Evolutionary conservation across 2,113 vertebrate species (phyloP), one percentile per base, ranked within the genome.

Genomic region (Antennarius striatus): DNA sequence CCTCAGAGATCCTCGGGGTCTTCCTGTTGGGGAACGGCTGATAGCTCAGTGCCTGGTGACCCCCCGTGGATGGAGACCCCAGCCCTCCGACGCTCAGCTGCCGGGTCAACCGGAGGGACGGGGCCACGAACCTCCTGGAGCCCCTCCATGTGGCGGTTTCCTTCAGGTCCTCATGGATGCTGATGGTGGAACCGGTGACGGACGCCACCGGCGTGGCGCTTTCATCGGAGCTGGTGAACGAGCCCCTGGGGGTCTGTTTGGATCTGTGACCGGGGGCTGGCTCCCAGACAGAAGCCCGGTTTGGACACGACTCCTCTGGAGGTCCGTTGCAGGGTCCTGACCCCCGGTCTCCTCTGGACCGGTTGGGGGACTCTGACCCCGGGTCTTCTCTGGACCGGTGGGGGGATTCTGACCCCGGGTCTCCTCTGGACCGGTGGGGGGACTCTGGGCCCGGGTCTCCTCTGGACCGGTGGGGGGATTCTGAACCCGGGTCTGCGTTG

Each of bases 21-120:
- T 92, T 94, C 69, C 83, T 92, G 52, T 80, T 92, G 1, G 94
- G 93, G 71, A 95, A 95, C 6, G 93, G 93, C 58, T 94, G 93
- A 58, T 93, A 92, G 56, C 89, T 63, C 15, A 56, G 56, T 66
- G 63, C 50, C 46, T 81, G 49, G 85, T 80, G 16, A 71, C 72
- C 48, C 79, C 56, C 32, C 8, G 46, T 10, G 9, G 42, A 4
- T 69, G 62, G 49, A 0, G 55, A 40, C 39, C 39, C 51, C 8
- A 79, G 36, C 11, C 78, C 81, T 13, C 67, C 56, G 3, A 84
- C 53, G 14, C 79, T 83, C 7, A 74, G 51, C 63, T 88, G 86
- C 39, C 89, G 78, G 63, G 74, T 53, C 30, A 78, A 63, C 79
- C 82, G 73, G n/a, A 73, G 61, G 5, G 50, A 64, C 16, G 87